Evolutionary conservation across 2,113 vertebrate genomes (phyloP), one percentile per base, ranked within the genome.

Genomic region (Aix galericulata): DNA sequence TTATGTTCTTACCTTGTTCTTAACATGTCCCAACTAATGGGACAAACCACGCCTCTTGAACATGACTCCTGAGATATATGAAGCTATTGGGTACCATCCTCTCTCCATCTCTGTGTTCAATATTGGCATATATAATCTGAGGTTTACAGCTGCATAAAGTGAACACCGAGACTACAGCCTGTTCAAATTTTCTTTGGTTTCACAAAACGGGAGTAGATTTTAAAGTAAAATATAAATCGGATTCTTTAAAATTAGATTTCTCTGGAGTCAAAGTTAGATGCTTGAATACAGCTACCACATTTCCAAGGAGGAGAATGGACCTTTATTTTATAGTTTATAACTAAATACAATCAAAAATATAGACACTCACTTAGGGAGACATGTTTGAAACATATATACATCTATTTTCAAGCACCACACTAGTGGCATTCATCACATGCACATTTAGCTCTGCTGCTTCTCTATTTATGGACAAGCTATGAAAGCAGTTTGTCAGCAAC

Each of bases 391-490:
- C 15, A 44, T 8, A 53, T 42, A 81, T 32, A 72, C 29, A 72
- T 84, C 85, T 82, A 48, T 55, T 84, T 50, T 84, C 44, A 74
- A 92, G 79, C 48, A n/a, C 53, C 69, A 64, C 56, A 86, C 68
- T 22, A 86, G 64, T 50, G 58, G 58, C 50, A 89, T 84, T 91
- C 69, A 79, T 36, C 4, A 3, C 60, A 62, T 0, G 4, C 0
- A 4, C 40, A 9, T 82, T 95, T 91, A 82, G 71, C 48, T 95
- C 82, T 87, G 62, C 86, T 88, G 53, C 63, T 90, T 91, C 79
- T 86, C 80, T 96, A 58, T 93, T 96, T 96, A 94, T 82, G 92
- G 91, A 79, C 77, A 96, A 82, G 77, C 88, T 94, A 91, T 40
- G 77, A 95, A 96, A 94, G 88, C 73, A 89, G 82, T 89, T 91